phyloP scores from a whole-genome alignment of 2,888 invertebrate species.

The Athetis lepigone region DNA sequence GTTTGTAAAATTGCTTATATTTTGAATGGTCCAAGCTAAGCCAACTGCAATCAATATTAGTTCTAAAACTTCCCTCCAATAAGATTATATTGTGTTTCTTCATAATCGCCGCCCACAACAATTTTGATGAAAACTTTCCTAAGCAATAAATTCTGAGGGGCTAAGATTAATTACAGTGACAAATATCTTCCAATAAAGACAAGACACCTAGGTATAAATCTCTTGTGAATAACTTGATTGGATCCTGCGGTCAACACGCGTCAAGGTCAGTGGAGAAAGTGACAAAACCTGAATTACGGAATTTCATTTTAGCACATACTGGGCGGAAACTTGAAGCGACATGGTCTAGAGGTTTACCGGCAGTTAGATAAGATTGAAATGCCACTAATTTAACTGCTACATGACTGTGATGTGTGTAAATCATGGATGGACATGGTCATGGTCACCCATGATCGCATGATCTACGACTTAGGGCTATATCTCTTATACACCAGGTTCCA shows the following conservation, averaged over 20 bases:
- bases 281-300: conserved; percentile 10
- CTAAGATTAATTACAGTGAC: conserved; percentile 76
- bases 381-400: too few species aligned
- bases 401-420: too few species aligned
- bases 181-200: conserved; percentile 76
- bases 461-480: too few species aligned
- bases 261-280: conserved; percentile 66
- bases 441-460: too few species aligned
- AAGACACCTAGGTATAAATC: conserved; percentile 75
- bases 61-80: neutral
- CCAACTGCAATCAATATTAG: neutral
- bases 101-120: conserved; percentile 10
- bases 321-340: neutral
- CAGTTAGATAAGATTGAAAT: too few species aligned
- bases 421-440: too few species aligned
- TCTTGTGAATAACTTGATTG: conserved; percentile 81
- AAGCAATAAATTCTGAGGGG: conserved; percentile 63
- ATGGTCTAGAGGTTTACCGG: neutral
- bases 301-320: conserved; percentile 13
- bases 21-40: neutral
- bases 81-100: neutral
- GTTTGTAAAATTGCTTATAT: too few species aligned
- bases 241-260: conserved; percentile 70
- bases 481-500: too few species aligned
- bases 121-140: conserved; percentile 35